Base-by-base conservation (phyloP, 2,797 vertebrate species). In the Clarias fuscus region DNA sequence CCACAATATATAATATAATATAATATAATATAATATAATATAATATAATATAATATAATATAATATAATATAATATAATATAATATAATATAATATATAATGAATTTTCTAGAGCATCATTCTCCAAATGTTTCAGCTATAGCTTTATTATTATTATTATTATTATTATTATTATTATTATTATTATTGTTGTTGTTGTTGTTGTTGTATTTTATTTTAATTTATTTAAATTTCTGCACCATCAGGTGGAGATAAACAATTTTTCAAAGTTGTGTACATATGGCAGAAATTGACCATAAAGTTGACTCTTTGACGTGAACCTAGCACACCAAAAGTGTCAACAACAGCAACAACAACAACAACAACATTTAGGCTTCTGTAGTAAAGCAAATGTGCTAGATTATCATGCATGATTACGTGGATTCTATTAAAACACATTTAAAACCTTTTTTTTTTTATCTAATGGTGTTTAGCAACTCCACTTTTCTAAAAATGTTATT, bases 11-110 rank as follows among this genome's bases (percentile, higher is more conserved):
- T 70, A 33, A 33, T 61, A 78, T 62, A 33, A 11, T 59, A 59
- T 59, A 33, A 61, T 78, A 78, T 59, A 59, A 61, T 78, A 78
- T 61, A 53, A 53, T 75, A 59, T 58, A 30, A 58, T 58, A 58
- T 58, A 56, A 58, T 30, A 58, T 20, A 56, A 58, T 30, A 56
- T 56, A 56, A 58, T 76, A 58, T 58, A 18, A 58, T 76, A 76
- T 58, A 53, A 56, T 70, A 70, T 70, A 40, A 43, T 48, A 48
- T 24, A 37, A 71, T 40, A 71, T 33, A 33, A 33, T 33, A 70
- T 40, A 30, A 30, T 30, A 30, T 30, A 30, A 30, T 30, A 30
- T 30, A 30, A 30, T n/a, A n/a, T n/a, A n/a, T n/a, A n/a, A n/a
- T n/a, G n/a, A 13, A 48, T 18, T 18, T 75, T 73, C 11, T 71